Base-by-base conservation (phyloP, 1,140 invertebrate genomes). In the Plectrocnemia conspersa region DNA sequence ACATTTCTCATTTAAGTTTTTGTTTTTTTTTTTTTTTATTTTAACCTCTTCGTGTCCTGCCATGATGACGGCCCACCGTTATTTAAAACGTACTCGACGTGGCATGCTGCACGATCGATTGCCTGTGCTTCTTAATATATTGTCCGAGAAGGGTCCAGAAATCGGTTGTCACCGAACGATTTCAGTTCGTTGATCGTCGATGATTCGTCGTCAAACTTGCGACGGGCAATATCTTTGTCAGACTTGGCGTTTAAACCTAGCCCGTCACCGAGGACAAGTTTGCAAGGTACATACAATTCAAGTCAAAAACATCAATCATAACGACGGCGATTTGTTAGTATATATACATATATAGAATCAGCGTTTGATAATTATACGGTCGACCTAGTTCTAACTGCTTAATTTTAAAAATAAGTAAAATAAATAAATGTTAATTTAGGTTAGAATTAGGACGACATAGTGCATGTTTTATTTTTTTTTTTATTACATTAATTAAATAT, bases 181-280 rank as follows among this genome's bases (percentile, higher is more conserved):
- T 58, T 61, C 46, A 48, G 48, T 29, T 54, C 59, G 7, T 40
- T 61, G n/a, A 54, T 61, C 13, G 70, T 70, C 58, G 52, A 57
- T 64, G 70, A 74, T 59, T 63, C 73, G 59, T 63, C 62, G 54
- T 58, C 65, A 56, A 68, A 71, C 49, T 70, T 73, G 73, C 55
- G 72, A 60, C 67, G 73, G 50, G 73, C 70, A 33, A 73, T 73
- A 56, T 75, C 72, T 0, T 68, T 75, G 3, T 75, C 72, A 5
- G 71, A 74, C 67, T 61, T 77, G 65, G 67, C 78, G 58, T 66
- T 76, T 63, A 68, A 79, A 66, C 74, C 76, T 54, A 69, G 69
- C 58, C 72, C 72, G 40, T 68, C 72, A 62, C 74, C 69, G 15
- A 68, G 75, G 67, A 74, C 72, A 65, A 75, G 68, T 61, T 61